These are phyloP conservation scores for Trochalopteron elliotii DNA, from an alignment of 2,113 vertebrate genomes.

Conservation along the genomic window DNA sequence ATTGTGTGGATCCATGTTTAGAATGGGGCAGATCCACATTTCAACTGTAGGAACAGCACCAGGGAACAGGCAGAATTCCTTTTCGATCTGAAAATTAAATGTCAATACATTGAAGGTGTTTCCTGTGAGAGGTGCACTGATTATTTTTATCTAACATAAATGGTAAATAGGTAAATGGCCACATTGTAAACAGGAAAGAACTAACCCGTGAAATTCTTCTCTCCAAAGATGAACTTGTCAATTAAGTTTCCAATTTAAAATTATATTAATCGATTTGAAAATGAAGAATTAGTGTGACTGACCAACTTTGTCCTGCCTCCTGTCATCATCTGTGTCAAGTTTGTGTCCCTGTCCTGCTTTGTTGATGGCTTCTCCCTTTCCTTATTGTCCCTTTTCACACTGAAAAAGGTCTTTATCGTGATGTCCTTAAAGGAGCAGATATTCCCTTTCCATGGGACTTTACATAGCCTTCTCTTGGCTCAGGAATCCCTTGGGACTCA, in stretches of 20 bases:
- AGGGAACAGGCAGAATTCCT: neutral
- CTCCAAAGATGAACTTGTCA: neutral
- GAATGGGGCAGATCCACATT: no score
- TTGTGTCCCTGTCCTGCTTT: neutral
- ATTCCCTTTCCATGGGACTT: neutral
- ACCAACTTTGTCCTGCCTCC: neutral
- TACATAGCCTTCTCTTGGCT: neutral
- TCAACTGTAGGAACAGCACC: neutral
- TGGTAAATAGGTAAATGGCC: neutral
- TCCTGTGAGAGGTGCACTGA: neutral
- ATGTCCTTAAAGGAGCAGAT: neutral
- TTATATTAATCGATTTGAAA: neutral
- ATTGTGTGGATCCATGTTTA: neutral
- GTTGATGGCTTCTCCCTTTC: neutral
- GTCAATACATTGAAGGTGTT: neutral
- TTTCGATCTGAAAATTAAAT: neutral
- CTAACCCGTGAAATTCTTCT: neutral
- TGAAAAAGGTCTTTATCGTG: neutral
- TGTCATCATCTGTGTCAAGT: no score
- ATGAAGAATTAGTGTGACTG: fast-evolving
- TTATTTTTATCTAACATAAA: neutral
- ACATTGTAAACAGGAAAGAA: neutral
- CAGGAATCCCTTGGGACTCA: neutral
- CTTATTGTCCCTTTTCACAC: neutral
- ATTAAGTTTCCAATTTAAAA: neutral